phyloP scores from a whole-genome alignment of 2,888 invertebrate genomes.

The Phyllotreta striolata region DNA sequence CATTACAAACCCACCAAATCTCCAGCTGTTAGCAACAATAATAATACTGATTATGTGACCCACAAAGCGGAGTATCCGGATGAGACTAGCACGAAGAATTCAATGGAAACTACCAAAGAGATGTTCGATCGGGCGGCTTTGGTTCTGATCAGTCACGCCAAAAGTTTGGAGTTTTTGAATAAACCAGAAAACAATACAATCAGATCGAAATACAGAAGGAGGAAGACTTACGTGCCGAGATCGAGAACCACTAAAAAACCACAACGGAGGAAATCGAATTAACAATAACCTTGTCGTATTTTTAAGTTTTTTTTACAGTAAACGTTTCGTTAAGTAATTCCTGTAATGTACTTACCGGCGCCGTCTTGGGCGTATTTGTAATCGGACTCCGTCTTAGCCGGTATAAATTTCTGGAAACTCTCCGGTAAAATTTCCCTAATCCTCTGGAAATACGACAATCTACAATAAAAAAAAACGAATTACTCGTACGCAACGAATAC shows the following conservation, averaged over 20 bases:
- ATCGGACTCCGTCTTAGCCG: slow-evolving; percentile 82
- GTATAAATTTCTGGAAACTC: slow-evolving; percentile 83
- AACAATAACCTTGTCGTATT: slow-evolving; percentile 16
- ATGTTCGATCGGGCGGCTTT: slow-evolving; percentile 56
- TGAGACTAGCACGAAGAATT: neutral
- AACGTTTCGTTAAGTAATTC: slow-evolving; percentile 6
- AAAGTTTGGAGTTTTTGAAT: slow-evolving; percentile 53
- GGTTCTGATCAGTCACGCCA: slow-evolving; percentile 60
- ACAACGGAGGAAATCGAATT: neutral
- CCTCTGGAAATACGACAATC: slow-evolving; percentile 93
- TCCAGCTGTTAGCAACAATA: neutral
- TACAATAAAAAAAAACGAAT: slow-evolving; percentile 60
- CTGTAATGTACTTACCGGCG: slow-evolving; percentile 71
- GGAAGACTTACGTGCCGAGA: slow-evolving; percentile 42
- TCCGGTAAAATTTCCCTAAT: slow-evolving; percentile 93
- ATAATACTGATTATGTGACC: slow-evolving; percentile 41
- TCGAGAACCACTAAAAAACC: slow-evolving; percentile 29
- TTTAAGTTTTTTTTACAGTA: slow-evolving; percentile 28
- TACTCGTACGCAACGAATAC: slow-evolving; percentile 18
- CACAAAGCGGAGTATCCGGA: slow-evolving; percentile 46
- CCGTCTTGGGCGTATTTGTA: slow-evolving; percentile 93
- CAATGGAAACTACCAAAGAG: slow-evolving; percentile 35
- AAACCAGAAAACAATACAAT: slow-evolving; percentile 40
- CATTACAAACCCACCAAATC: slow-evolving; percentile 6
- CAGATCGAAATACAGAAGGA: slow-evolving; percentile 47